These are phyloP conservation scores for Drosophila truncata DNA, from an alignment of 1,140 invertebrate genomes.

Conservation along the genomic window DNA sequence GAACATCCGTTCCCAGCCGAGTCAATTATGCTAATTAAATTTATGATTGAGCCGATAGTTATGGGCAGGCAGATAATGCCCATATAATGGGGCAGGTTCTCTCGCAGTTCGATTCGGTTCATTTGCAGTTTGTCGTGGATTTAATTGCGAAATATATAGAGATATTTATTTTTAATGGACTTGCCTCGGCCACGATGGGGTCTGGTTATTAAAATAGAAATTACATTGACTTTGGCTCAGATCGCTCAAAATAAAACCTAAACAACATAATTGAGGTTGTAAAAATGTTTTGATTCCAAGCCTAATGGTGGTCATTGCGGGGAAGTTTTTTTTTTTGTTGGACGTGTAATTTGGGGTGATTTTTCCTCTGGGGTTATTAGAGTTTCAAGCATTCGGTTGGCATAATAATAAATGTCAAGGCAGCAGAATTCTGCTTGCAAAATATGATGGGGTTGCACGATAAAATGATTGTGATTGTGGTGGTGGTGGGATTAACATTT, in stretches of 20 bases:
- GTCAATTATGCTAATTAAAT: conserved; percentile 65
- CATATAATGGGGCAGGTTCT: conserved; percentile 39
- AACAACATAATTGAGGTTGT: conserved; percentile 34
- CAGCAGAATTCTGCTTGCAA: not conserved
- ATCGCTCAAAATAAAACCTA: not conserved
- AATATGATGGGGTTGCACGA: conserved; percentile 10
- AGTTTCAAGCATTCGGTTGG: conserved; percentile 44
- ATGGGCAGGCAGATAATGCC: conserved; percentile 46
- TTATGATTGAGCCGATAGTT: conserved; percentile 58
- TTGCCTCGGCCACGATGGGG: conserved; percentile 14
- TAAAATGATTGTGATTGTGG: conserved; percentile 8
- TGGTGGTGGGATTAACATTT: conserved; percentile 24
- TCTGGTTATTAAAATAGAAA: conserved; percentile 50
- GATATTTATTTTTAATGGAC: conserved; percentile 52
- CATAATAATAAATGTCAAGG: conserved; percentile 42
- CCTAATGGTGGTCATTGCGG: conserved; percentile 36
- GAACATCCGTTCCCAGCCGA: conserved; percentile 52
- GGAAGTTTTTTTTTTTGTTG: conserved; percentile 19
- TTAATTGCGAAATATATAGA: conserved; percentile 46
- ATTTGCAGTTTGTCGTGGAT: conserved; percentile 48
- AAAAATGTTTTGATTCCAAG: conserved; percentile 46
- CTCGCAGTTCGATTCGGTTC: conserved; percentile 20
- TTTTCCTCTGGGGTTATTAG: conserved; percentile 16
- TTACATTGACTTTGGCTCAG: conserved; percentile 43
- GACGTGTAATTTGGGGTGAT: conserved; percentile 39